A percentile compares a stretch with the other conserved stretches of the same genome.
These are phyloP conservation scores for Meandrusa payeni DNA, from an alignment of 2,888 invertebrate species.

Conservation along the genomic window DNA sequence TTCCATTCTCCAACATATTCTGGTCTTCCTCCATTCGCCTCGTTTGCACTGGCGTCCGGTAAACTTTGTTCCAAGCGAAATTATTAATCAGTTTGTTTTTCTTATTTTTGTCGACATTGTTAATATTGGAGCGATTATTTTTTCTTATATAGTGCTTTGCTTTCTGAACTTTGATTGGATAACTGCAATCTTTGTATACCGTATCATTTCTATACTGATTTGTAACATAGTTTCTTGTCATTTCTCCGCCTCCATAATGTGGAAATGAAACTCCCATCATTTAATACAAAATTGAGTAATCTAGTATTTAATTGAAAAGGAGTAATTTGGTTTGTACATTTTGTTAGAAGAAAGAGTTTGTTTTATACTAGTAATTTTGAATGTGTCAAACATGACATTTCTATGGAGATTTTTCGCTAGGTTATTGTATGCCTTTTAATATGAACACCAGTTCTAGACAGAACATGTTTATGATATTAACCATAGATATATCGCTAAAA, in stretches of 20 bases:
- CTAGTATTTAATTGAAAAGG: too few relatives aligned
- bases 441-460: too few relatives aligned
- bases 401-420: too few relatives aligned
- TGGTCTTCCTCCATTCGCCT: constrained; percentile 28
- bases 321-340: too few relatives aligned
- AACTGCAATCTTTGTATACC: constrained; percentile 59
- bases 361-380: too few relatives aligned
- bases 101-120: too few relatives aligned
- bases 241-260: constrained; percentile 22
- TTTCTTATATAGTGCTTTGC: constrained; percentile 20
- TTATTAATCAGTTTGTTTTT: constrained; percentile 31
- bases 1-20: constrained; percentile 13
- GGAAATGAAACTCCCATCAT: constrained; percentile 32
- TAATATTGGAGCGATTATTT: constrained; percentile 14
- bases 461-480: too few relatives aligned
- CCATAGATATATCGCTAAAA: too few relatives aligned
- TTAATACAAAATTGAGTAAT: not conserved
- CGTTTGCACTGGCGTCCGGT: constrained; percentile 41
- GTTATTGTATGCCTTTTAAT: too few relatives aligned
- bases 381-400: too few relatives aligned
- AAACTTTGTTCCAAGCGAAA: constrained; percentile 52
- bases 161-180: constrained; percentile 28
- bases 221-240: constrained; percentile 20
- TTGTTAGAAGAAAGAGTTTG: too few relatives aligned
- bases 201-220: constrained; percentile 28